Base-by-base conservation (phyloP, 2,797 vertebrate genomes). In the Paratrypauchen microcephalus region DNA sequence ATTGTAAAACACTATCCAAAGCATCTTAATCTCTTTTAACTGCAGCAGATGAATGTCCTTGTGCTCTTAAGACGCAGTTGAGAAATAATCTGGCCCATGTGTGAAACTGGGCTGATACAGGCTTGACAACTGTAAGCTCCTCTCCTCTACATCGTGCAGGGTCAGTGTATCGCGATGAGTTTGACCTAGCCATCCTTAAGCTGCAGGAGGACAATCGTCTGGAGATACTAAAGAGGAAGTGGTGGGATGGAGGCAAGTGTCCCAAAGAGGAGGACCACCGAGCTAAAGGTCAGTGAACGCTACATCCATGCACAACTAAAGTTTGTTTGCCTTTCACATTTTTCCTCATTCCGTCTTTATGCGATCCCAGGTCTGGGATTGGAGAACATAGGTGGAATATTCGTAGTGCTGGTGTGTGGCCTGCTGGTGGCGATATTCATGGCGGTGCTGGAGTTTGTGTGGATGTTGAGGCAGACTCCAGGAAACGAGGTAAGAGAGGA, bases 321-420 rank as follows among this genome's bases (percentile, higher is more conserved):
- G 13, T 4, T 24, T n/a, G 30, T 18, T 28, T 83, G 81, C 78
- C 73, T 11, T 28, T 16, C n/a, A 1, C 18, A 47, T 18, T 9
- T 12, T 15, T 47, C n/a, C 13, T 36, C 16, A 0, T 48, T 26
- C 45, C 32, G 64, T 63, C 13, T 24, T 28, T 28, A 4, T 26
- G 70, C 26, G 67, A 76, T 68, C 45, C 30, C 77, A 99, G 98
- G 98, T 76, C 92, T 99, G 74, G 98, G 98, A 30, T 98, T 99
- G 97, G 97, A 99, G 92, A 99, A 99, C 81, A 99, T 99, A 11
- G 98, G 97, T 21, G 98, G 98, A 61, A 99, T 99, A 92, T 99
- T 99, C 19, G 97, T 99, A 90, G 98, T 99, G 91, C 94, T 99
- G 89, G 97, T 99, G 85, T 99, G 98, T 75, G 98, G 98, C 78